Base-by-base conservation (phyloP, 2,113 vertebrate species). In the Alethe castanea region DNA sequence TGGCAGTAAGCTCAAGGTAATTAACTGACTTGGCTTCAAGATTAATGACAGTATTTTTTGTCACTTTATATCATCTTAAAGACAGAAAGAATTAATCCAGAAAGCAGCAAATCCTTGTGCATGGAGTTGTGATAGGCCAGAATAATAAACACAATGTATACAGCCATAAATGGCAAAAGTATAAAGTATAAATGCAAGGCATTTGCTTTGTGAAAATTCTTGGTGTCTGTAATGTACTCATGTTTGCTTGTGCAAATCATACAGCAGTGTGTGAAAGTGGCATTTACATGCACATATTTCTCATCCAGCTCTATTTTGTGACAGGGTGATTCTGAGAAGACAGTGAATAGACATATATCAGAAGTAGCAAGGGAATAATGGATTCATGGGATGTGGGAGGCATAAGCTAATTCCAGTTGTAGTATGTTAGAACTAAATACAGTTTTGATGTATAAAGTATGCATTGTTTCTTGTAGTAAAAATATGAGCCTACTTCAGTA, bases 1-100 rank as follows among this genome's bases (percentile, higher is more conserved):
- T 91, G 98, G 98, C 74, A 92, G 95, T 60, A 98, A 98, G 88
- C 99, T 99, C 45, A 99, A 99, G 98, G 99, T 99, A 96, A 97
- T 70, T 72, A 48, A n/a, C 48, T 79, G 33, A 19, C 31, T 61
- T 54, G 48, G 29, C 52, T 85, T 80, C 29, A 60, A 52, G 47
- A 78, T 38, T 19, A 38, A 19, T 42, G 35, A 4, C 26, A 35
- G 38, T 71, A 33, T 65, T 76, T 89, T 31, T 71, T 5, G 1
- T 90, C 35, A 38, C 24, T 48, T 70, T 11, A 50, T n/a, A 28
- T 84, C 14, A 33, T 61, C 54, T 54, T 79, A 78, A 42, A 81
- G 50, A 33, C 81, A 90, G 66, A 59, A 59, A 67, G 61, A 90
- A 36, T 33, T 78, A 1, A 0, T 35, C 26, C 52, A 79, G 76